Percentiles rank a stretch among this genome's conserved stretches.
phyloP scores from a whole-genome alignment of 1,140 invertebrate species.

The Palaemon carinicauda region DNA sequence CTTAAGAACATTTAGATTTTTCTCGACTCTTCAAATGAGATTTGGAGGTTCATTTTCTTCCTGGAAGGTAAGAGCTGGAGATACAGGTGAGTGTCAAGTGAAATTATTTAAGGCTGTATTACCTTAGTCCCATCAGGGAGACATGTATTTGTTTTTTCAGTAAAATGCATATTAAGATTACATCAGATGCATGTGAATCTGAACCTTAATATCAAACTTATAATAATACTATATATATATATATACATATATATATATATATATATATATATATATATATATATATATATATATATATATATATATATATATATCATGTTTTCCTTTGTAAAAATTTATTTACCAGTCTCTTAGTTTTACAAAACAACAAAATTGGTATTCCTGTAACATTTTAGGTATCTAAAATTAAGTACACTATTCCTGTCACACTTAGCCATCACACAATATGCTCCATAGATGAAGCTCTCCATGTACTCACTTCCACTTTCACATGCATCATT shows the following conservation, averaged over 20 bases:
- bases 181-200: no score
- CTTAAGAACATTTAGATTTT: no score
- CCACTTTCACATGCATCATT: no score
- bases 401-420: background rate
- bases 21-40: no score
- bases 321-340: background rate
- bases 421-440: background rate
- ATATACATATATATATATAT: background rate
- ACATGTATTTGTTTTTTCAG: no score
- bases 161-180: no score
- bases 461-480: background rate
- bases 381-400: background rate
- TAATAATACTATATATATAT: background rate
- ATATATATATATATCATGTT: background rate
- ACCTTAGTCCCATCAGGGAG: no score
- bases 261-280: constrained; percentile 2
- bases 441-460: background rate
- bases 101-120: no score
- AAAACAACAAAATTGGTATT: background rate
- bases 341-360: background rate
- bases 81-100: no score
- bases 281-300: background rate
- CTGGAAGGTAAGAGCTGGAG: no score
- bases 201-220: background rate
- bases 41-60: no score